Conservation (phyloP, 2,888 invertebrate genomes). For the Sipha maydis region DNA sequence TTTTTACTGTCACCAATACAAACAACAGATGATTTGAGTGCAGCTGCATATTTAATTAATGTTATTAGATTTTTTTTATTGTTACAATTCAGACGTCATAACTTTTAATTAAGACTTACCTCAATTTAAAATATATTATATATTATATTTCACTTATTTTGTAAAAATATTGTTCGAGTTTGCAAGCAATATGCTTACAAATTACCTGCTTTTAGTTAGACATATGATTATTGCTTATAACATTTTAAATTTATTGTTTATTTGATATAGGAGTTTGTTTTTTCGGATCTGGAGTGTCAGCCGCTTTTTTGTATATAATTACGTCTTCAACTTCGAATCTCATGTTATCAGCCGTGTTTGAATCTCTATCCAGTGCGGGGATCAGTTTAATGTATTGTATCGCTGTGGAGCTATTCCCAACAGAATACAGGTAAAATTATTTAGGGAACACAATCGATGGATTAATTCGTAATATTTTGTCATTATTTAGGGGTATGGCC, state of each 20-base stretch:
- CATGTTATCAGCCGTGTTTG: slow-evolving; percentile 80
- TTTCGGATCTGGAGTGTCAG: slow-evolving; percentile 77
- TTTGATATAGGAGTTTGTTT: slow-evolving; percentile 76
- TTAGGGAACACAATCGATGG: background rate
- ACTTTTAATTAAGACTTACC: no score
- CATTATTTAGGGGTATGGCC: slow-evolving; percentile 40
- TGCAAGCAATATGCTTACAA: no score
- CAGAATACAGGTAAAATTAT: slow-evolving; percentile 77
- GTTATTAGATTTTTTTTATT: no score
- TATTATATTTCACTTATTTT: no score
- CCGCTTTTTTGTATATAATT: slow-evolving; percentile 80
- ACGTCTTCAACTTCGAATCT: slow-evolving; percentile 77
- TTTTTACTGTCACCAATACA: no score
- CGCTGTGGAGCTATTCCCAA: slow-evolving; percentile 83
- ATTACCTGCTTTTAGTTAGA: no score
- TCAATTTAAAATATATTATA: no score
- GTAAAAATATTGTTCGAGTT: no score
- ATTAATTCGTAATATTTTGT: background rate
- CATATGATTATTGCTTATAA: no score
- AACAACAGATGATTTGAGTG: no score
- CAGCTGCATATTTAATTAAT: no score
- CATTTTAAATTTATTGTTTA: background rate
- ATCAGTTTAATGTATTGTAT: slow-evolving; percentile 84
- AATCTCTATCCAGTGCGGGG: slow-evolving; percentile 81
- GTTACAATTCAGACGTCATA: no score